Evolutionary conservation across 2,888 invertebrate species (phyloP), one percentile per base, ranked within the genome.

Genomic region (Antheraea yamamai): DNA sequence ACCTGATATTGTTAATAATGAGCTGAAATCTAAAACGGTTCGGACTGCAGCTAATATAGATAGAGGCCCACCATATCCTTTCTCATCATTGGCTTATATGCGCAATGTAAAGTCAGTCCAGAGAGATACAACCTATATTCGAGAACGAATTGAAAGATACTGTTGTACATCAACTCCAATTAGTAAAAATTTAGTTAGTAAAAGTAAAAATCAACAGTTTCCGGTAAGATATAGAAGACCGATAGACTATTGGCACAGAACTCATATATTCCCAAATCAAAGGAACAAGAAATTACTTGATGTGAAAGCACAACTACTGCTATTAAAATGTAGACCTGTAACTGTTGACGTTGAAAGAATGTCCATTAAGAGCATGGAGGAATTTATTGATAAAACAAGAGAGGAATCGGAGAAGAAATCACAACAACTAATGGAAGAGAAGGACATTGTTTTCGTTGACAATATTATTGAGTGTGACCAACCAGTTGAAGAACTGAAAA

Each of bases 301-400:
- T 83, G 75, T 95, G 73, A 91, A 91, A 75, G 91, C 88, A 68
- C 96, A 96, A 83, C 83, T 96, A 77, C 85, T 95, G 75, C 89
- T 94, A 75, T 84, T 95, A 55, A 92, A 95, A 75, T 96, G 96
- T 84, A 93, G 90, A 83, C 94, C 95, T 1, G 83, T 95, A 61
- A 87, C 91, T 71, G 95, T 96, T 7, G 82, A 90, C 30, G 77
- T 96, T 39, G 89, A 93, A 14, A 89, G 90, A 64, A 91, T 95
- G 88, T 93, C 93, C 6, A 76, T 85, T 52, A 83, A 92, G 61
- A 90, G 91, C 73, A 91, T 96, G 75, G 87, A 94, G 18, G 90
- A 92, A 74, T 92, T 91, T 79, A 90, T 93, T 23, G 89, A 92
- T 2, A 88, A 89, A 74, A 82, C 93, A 74, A 88, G 80, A 75